Base-by-base conservation (phyloP, 2,797 vertebrate species). In the Semotilus atromaculatus region DNA sequence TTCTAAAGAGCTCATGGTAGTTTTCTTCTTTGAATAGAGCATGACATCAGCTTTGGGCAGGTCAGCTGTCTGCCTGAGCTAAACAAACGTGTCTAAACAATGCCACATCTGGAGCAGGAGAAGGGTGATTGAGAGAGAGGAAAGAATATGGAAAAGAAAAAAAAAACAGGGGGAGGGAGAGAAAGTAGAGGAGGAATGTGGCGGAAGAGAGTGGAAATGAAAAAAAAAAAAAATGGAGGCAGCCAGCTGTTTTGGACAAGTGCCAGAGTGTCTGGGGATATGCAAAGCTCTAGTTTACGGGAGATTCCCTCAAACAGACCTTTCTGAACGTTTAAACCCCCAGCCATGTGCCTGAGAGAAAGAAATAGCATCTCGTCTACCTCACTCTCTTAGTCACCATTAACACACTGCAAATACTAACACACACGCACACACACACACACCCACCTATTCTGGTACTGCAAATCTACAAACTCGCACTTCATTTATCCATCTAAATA, bases 71-170 rank as follows among this genome's bases (percentile, higher is more conserved):
- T 81, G 73, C 16, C 89, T 90, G 91, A 89, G 89, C 91, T 93
- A 86, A 93, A 93, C 91, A 93, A 93, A 93, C 91, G 89, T 90
- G 89, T 93, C 91, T 85, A 91, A 95, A 95, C 94, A 95, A 94
- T 93, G 93, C 92, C 89, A 93, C 94, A 95, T 95, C 92, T 95
- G 93, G 93, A 93, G 91, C 80, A 43, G 89, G 88, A 93, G 70
- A 87, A 74, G 79, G 23, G 83, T 78, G 85, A 85, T 82, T 84
- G 84, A 87, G 58, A 60, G 84, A 84, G 58, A 73, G 45, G 45
- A 80, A 73, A 72, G 40, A 48, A 80, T 38, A 58, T 51, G 77
- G 84, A 73, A 23, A 34, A 34, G 60, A 26, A 13, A 3, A 60
- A 3, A 60, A 16, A 53, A 55, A 36, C 31, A 81, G 29, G 70